Percentiles rank a stretch among this genome's conserved stretches.
Conservation (phyloP, 2,113 vertebrate species). For the Lasiurus cinereus region DNA sequence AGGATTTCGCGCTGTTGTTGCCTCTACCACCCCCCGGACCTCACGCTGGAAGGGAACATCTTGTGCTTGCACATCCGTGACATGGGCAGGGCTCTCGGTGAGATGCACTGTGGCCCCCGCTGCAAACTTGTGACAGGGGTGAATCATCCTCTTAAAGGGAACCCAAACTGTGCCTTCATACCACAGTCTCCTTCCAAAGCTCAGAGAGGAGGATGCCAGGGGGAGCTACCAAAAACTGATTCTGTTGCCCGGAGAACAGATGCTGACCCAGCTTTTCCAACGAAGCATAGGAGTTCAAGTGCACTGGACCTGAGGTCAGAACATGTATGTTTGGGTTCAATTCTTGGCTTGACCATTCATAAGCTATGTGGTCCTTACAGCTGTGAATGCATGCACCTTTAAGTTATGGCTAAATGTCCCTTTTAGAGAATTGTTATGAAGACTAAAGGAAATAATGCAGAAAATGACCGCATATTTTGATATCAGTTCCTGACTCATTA, state of each 20-base stretch:
- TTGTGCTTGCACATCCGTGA: background rate
- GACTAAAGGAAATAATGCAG: background rate
- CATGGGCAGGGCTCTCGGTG: rapidly evolving
- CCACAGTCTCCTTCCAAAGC: background rate
- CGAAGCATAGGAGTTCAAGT: background rate
- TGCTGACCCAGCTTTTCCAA: background rate
- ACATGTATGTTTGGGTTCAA: background rate
- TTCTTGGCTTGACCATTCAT: background rate
- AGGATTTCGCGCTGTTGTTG: constrained; percentile 48
- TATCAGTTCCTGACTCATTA: background rate
- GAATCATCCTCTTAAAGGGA: background rate
- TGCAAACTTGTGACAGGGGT: background rate
- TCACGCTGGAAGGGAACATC: background rate
- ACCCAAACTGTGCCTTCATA: background rate
- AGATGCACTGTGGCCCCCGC: background rate
- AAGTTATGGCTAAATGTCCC: too few species aligned
- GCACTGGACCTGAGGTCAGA: background rate
- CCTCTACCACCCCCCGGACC: background rate
- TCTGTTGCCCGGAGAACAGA: background rate
- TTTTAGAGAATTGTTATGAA: background rate
- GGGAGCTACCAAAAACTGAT: rapidly evolving
- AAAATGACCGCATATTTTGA: background rate
- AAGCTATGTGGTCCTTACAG: background rate
- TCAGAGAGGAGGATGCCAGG: background rate
- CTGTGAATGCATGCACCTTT: background rate